Evolutionary conservation across 1,140 invertebrate genomes (phyloP).

Genomic region (Augochlora pura): DNA sequence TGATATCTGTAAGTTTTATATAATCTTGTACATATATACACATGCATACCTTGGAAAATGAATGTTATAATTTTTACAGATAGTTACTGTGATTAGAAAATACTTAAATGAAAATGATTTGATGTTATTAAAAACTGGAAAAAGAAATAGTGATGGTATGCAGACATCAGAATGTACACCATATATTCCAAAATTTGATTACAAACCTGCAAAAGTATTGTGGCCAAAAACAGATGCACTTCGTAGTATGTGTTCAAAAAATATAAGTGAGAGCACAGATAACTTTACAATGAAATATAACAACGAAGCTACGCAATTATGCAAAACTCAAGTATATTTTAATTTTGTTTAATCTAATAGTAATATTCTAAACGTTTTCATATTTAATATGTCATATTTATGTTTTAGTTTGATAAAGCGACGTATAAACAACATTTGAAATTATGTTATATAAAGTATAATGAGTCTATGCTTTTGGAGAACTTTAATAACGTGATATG

Average conservation of each 20-base stretch:
- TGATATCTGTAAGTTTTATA: constrained; percentile 79
- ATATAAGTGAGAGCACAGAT: constrained; percentile 48
- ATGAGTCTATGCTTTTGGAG: constrained; percentile 79
- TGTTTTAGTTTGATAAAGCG: constrained; percentile 81
- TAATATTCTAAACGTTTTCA: constrained; percentile 41
- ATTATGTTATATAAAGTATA: constrained; percentile 77
- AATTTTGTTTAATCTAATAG: constrained; percentile 4
- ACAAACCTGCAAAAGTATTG: constrained; percentile 56
- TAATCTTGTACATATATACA: constrained; percentile 2
- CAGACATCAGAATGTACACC: constrained; percentile 16
- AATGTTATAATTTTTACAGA: constrained; percentile 53
- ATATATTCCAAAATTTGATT: constrained; percentile 70
- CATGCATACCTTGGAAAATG: no score
- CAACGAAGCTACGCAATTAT: constrained; percentile 38
- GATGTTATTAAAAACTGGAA: constrained; percentile 44
- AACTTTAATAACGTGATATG: constrained; percentile 84
- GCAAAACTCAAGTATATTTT: constrained; percentile 75
- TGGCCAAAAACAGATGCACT: constrained; percentile 70
- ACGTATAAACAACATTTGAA: constrained; percentile 83
- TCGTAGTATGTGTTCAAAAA: constrained; percentile 64
- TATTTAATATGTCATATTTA: constrained; percentile 57
- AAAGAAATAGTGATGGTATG: constrained; percentile 7
- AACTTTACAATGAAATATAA: constrained; percentile 69
- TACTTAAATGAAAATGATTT: constrained; percentile 64
- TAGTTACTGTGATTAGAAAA: constrained; percentile 71